These are phyloP conservation scores for Ptychadena robeensis DNA, from an alignment of 2,797 vertebrate genomes.

Conservation along the genomic window DNA sequence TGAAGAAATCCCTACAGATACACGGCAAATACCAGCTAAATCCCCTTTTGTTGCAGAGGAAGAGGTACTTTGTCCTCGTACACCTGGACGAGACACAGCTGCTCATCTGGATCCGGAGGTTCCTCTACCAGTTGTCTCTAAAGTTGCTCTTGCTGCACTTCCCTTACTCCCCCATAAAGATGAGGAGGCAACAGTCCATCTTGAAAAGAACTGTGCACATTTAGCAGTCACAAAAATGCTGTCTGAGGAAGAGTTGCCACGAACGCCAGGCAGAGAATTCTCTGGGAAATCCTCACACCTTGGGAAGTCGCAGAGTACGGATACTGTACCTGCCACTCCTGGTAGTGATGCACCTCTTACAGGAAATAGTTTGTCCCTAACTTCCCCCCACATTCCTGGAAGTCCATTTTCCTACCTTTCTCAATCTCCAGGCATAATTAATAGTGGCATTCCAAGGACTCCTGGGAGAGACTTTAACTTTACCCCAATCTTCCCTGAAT, in stretches of 20 bases:
- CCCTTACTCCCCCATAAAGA: constrained; percentile 78
- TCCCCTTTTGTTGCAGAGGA: constrained; percentile 68
- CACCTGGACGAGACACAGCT: constrained; percentile 72
- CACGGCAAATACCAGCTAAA: constrained; percentile 67
- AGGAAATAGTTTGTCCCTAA: constrained; percentile 84
- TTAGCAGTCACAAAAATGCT: constrained; percentile 76
- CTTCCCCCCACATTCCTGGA: constrained; percentile 89
- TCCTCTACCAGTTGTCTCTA: constrained; percentile 68
- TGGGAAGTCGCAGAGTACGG: constrained; percentile 89
- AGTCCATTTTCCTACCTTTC: constrained; percentile 95
- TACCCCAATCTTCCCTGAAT: constrained; percentile 92
- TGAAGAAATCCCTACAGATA: constrained; percentile 75
- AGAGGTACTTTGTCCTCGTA: constrained; percentile 75
- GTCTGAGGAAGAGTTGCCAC: constrained; percentile 88
- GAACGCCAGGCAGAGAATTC: constrained; percentile 89
- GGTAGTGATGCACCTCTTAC: constrained; percentile 87
- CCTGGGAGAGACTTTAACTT: constrained; percentile 95
- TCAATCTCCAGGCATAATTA: constrained; percentile 88
- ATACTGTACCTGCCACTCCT: constrained; percentile 87
- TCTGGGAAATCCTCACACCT: constrained; percentile 79
- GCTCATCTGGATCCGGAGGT: constrained; percentile 69
- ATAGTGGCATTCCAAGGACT: constrained; percentile 89
- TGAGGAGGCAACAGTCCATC: constrained; percentile 75
- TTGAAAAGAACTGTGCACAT: constrained; percentile 75
- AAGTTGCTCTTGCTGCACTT: constrained; percentile 72